Evolutionary conservation across 2,888 invertebrate species (phyloP).

Genomic region (Leistus spinibarbis): DNA sequence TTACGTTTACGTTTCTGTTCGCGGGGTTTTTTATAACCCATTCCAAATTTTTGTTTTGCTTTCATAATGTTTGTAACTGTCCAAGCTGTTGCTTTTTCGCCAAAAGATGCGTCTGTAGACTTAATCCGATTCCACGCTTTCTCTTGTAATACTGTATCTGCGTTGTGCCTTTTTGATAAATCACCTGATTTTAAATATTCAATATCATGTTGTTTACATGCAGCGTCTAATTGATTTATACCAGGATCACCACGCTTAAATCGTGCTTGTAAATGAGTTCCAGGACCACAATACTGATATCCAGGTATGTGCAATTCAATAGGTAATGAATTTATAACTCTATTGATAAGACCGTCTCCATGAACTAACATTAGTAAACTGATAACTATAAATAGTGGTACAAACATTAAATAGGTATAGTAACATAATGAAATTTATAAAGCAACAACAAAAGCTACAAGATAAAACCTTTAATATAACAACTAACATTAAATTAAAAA

Average conservation of each 20-base stretch:
- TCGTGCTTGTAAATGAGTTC: no score
- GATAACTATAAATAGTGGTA: conserved; percentile 7
- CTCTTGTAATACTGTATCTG: conserved; percentile 50
- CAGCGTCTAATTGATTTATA: conserved; percentile 46
- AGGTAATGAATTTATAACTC: no score
- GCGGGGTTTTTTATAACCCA: conserved; percentile 40
- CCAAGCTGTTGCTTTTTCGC: conserved; percentile 49
- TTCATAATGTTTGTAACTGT: conserved; percentile 49
- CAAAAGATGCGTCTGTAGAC: conserved; percentile 46
- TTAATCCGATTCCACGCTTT: conserved; percentile 48
- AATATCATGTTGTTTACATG: conserved; percentile 51
- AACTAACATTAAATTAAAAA: no score
- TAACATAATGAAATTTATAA: background rate
- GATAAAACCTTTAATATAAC: no score
- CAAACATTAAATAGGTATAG: background rate
- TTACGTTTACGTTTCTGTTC: conserved; percentile 12
- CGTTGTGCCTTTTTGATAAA: conserved; percentile 47
- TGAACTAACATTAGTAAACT: background rate
- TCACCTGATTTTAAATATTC: conserved; percentile 45
- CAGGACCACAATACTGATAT: no score
- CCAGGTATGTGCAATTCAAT: no score
- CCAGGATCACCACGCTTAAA: background rate
- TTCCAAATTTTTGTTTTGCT: conserved; percentile 47
- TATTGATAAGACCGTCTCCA: conserved; percentile 1
- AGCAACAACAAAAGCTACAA: background rate